A percentile compares a stretch with the other conserved stretches of the same genome.
Conservation (phyloP, 2,888 invertebrate species). For the Anoncus sp. region DNA sequence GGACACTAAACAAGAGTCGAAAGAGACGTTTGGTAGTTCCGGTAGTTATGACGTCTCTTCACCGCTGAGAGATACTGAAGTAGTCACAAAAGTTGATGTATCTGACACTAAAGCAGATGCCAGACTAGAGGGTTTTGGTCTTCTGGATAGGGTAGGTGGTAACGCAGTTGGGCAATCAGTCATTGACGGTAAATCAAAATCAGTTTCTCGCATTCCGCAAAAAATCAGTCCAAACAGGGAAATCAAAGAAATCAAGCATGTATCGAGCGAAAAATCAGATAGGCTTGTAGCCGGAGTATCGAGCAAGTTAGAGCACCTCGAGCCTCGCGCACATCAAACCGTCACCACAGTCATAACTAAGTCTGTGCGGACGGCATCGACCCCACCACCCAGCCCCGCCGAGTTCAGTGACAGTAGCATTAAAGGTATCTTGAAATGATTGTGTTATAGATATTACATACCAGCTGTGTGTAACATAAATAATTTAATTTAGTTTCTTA, state of each 20-base stretch:
- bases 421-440: constrained; percentile 83
- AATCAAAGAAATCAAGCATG: constrained; percentile 53
- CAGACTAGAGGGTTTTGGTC: constrained; percentile 68
- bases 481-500: constrained; percentile 71
- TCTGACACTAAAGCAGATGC: constrained; percentile 64
- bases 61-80: constrained; percentile 60
- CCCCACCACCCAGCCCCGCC: constrained; percentile 83
- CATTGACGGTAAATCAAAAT: constrained; percentile 61
- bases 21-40: constrained; percentile 68
- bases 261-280: constrained; percentile 66
- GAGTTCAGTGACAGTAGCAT: constrained; percentile 83
- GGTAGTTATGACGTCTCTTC: constrained; percentile 75
- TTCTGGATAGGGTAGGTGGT: constrained; percentile 56
- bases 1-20: constrained; percentile 71
- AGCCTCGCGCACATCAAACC: constrained; percentile 81
- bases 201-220: constrained; percentile 77
- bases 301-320: constrained; percentile 80
- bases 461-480: constrained; percentile 83
- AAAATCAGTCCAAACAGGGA: constrained; percentile 72
- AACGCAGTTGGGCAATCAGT: constrained; percentile 49
- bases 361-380: constrained; percentile 82
- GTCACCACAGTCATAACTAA: constrained; percentile 83
- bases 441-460: constrained; percentile 83
- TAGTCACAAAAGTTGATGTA: constrained; percentile 65
- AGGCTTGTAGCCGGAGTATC: constrained; percentile 73